These are phyloP conservation scores for Zootermopsis nevadensis DNA, from an alignment of 2,888 invertebrate species.

Conservation along the genomic window DNA sequence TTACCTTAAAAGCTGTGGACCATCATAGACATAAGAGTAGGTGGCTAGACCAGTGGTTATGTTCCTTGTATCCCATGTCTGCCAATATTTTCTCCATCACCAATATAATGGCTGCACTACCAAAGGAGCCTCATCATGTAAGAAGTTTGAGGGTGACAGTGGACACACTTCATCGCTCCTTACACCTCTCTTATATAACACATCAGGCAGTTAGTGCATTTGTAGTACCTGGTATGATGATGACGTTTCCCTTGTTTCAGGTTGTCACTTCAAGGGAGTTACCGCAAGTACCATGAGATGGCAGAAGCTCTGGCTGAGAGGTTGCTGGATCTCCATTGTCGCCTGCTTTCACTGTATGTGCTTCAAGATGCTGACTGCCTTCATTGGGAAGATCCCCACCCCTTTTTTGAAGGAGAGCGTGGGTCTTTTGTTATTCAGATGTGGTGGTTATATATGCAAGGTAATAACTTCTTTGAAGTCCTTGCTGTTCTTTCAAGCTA, in stretches of 20 bases:
- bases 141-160: no score
- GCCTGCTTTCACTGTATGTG: conserved; percentile 81
- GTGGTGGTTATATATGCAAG: conserved; percentile 91
- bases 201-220: no score
- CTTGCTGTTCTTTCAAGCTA: neutral
- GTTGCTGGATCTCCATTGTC: conserved; percentile 82
- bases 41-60: no score
- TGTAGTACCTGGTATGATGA: no score
- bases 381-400: conserved; percentile 74
- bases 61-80: no score
- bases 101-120: no score
- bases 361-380: conserved; percentile 85
- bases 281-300: conserved; percentile 84
- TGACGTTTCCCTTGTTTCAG: conserved; percentile 47
- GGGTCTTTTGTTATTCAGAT: conserved; percentile 87
- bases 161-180: no score
- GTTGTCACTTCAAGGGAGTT: conserved; percentile 65
- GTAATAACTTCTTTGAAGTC: conserved; percentile 60
- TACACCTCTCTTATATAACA: no score
- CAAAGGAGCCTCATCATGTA: no score
- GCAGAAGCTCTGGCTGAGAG: conserved; percentile 86
- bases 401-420: conserved; percentile 78
- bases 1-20: neutral
- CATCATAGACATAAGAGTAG: neutral
- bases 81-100: no score